A percentile compares a stretch with the other conserved stretches of the same genome.
These are phyloP conservation scores for Abrostola tripartita DNA, from an alignment of 2,888 invertebrate species.

Conservation along the genomic window DNA sequence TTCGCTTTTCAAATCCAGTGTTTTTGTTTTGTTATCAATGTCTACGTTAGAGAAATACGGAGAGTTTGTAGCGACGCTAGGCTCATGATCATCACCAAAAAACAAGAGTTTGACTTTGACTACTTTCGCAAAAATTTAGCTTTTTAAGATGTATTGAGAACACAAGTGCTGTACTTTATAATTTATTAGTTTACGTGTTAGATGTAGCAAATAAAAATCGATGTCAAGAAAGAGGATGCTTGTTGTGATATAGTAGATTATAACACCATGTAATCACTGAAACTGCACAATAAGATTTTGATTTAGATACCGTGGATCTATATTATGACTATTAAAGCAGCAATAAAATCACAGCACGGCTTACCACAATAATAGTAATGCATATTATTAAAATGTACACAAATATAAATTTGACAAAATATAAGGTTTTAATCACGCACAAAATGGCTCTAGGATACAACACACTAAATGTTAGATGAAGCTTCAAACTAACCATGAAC, in stretches of 20 bases:
- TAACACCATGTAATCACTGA: conserved; percentile 27
- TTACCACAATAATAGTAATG: conserved; percentile 38
- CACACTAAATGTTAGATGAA: conserved; percentile 67
- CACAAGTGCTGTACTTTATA: conserved; percentile 69
- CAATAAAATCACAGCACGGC: conserved; percentile 50
- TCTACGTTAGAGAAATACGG: conserved; percentile 70
- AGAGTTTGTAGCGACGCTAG: conserved; percentile 77
- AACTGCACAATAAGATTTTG: conserved; percentile 39
- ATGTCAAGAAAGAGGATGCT: conserved; percentile 65
- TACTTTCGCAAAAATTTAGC: conserved; percentile 75
- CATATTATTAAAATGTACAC: conserved; percentile 33
- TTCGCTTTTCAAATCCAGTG: conserved; percentile 79
- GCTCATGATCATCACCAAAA: conserved; percentile 80
- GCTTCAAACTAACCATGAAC: conserved; percentile 70
- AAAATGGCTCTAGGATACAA: conserved; percentile 79
- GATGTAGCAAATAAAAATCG: conserved; percentile 64
- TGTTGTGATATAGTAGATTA: conserved; percentile 62
- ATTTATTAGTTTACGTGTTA: conserved; percentile 69
- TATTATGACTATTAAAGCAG: conserved; percentile 18
- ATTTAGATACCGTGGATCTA: conserved; percentile 37
- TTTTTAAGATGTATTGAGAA: conserved; percentile 64
- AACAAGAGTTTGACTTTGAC: conserved; percentile 88
- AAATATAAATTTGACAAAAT: conserved; percentile 29
- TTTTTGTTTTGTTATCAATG: conserved; percentile 71
- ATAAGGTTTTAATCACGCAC: conserved; percentile 68